Conservation (phyloP, 2,113 vertebrate species). For the Siphamia tubifer region DNA sequence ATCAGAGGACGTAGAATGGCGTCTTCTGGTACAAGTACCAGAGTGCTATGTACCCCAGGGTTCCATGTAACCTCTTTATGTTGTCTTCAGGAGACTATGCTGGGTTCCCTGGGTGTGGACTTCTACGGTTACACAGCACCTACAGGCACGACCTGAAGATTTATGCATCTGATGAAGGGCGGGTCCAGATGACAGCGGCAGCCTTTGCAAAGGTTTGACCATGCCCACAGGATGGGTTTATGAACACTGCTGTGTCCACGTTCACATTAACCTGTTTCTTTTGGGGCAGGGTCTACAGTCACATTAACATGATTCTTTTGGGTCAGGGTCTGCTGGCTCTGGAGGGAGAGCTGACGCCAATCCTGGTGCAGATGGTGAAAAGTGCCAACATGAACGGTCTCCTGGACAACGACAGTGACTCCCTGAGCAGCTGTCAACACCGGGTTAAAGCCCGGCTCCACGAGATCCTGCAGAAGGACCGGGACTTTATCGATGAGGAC, state of each 20-base stretch:
- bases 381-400: constrained; percentile 99
- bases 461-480: constrained; percentile 94
- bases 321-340: constrained; percentile 91
- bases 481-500: constrained; percentile 87
- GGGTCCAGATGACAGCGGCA: constrained; percentile 98
- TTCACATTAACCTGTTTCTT: no score
- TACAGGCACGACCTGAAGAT: constrained; percentile 98
- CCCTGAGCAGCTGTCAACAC: constrained; percentile 94
- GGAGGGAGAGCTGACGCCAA: constrained; percentile 97
- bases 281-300: no score
- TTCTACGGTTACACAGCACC: constrained; percentile 95
- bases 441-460: constrained; percentile 93
- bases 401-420: constrained; percentile 95
- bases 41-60: no score
- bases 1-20: no score
- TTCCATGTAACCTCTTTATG: no score
- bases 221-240: not conserved
- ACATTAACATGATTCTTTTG: no score
- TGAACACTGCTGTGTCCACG: no score
- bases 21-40: no score
- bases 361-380: constrained; percentile 99
- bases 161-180: constrained; percentile 95
- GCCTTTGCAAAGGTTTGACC: constrained; percentile 93
- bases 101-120: constrained; percentile 95
- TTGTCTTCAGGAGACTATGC: constrained; percentile 92